A percentile compares a stretch with the other conserved stretches of the same genome.
phyloP scores from a whole-genome alignment of 2,888 invertebrate genomes.

The Conomelus anceps region DNA sequence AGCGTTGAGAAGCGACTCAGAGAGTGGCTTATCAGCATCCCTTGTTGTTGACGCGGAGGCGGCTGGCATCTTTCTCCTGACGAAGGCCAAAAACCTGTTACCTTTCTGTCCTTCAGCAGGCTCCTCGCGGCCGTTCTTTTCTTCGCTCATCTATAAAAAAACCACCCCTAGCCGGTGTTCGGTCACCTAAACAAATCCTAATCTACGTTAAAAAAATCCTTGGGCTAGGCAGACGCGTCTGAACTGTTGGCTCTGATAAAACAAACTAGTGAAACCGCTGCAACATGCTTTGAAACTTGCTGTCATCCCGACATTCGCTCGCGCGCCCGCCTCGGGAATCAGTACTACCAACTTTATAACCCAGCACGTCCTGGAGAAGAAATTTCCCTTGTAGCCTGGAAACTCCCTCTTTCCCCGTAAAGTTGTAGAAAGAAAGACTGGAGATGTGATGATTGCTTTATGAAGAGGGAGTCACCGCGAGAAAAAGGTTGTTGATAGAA shows the following conservation, averaged over 20 bases:
- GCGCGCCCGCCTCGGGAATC: background rate
- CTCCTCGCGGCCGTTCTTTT: background rate
- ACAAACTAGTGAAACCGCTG: background rate
- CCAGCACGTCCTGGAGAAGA: background rate
- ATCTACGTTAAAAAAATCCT: background rate
- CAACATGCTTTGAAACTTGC: background rate
- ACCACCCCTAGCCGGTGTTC: background rate
- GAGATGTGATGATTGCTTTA: background rate
- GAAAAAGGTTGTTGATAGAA: too few species aligned
- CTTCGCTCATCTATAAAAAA: background rate
- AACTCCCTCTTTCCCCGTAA: background rate
- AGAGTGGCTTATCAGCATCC: constrained; percentile 10
- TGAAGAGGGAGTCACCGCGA: background rate
- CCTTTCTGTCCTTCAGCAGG: background rate
- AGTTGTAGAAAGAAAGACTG: background rate
- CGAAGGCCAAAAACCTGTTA: background rate
- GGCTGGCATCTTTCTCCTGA: background rate
- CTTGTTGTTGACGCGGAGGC: background rate
- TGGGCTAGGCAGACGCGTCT: too few species aligned
- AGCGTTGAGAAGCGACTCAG: constrained; percentile 31
- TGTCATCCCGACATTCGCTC: background rate
- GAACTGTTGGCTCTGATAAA: background rate
- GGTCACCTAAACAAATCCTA: too few species aligned
- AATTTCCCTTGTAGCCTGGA: background rate
- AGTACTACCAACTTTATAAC: background rate